Evolutionary conservation across 2,888 invertebrate genomes (phyloP).

Genomic region (Sylvicola fuscatus): DNA sequence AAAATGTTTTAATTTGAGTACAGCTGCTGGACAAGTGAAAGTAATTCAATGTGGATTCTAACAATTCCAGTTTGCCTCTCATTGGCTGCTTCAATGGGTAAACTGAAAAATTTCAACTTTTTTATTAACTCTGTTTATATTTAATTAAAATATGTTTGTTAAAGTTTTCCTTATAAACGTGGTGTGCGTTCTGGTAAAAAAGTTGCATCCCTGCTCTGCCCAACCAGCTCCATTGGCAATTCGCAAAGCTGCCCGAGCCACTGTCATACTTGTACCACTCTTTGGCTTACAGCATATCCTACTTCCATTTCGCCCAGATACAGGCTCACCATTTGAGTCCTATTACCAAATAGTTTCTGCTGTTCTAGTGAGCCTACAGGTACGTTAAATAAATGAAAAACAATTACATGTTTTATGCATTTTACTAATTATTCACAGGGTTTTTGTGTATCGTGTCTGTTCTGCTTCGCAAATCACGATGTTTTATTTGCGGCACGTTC

Average conservation of each 20-base stretch:
- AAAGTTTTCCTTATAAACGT: conserved; percentile 46
- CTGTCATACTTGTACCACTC: conserved; percentile 49
- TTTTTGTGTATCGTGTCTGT: conserved; percentile 44
- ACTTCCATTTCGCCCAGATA: conserved; percentile 42
- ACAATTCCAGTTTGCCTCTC: conserved; percentile 38
- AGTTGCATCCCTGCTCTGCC: conserved; percentile 37
- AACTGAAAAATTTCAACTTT: no score
- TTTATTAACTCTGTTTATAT: not conserved
- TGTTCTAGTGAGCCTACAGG: conserved; percentile 49
- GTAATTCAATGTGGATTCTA: conserved; percentile 40
- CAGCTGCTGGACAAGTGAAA: conserved; percentile 49
- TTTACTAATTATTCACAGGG: conserved; percentile 29
- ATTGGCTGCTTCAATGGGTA: conserved; percentile 35
- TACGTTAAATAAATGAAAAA: conserved; percentile 14
- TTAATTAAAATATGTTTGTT: conserved; percentile 8
- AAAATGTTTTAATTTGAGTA: not conserved
- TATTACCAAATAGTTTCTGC: conserved; percentile 45
- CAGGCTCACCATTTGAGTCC: conserved; percentile 31
- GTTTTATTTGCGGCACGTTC: conserved; percentile 33
- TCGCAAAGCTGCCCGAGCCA: conserved; percentile 45
- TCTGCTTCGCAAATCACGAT: conserved; percentile 59
- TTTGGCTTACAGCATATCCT: conserved; percentile 54
- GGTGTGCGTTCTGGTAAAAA: conserved; percentile 38
- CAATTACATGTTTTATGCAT: not conserved
- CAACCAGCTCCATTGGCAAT: conserved; percentile 37